Base-by-base conservation (phyloP, 1,140 invertebrate genomes). In the Eriosoma lanigerum region DNA sequence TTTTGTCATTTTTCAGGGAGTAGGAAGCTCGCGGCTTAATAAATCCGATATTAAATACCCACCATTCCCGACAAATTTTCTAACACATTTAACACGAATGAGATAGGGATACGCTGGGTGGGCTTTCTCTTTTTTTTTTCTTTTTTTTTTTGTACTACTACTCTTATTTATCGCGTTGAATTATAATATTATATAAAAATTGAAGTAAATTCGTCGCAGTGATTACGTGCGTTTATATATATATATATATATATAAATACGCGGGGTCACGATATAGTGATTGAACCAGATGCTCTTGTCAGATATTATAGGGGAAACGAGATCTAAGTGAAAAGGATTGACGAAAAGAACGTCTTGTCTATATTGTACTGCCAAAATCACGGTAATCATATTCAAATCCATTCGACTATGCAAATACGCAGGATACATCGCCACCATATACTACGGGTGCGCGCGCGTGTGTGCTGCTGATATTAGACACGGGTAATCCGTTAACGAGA, bases 41-140 rank as follows among this genome's bases (percentile, higher is more conserved):
- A 78, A 78, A 78, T 78, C 75, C 44, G 38, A 78, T 78, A 78
- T 78, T 78, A 78, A 78, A 78, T 62, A 78, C 75, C 68, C 75
- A 48, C 56, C 24, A n/a, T 62, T 48, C 56, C 56, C 75, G 56
- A 78, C 75, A 21, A 60, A 78, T 78, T 78, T 78, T 78, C 75
- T 78, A 78, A 78, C 75, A 60, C 75, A 78, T 78, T 78, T 78
- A 78, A 78, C 75, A 78, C 75, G 56, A 60, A 78, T 26, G 56
- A 48, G 21, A 38, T n/a, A 48, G 38, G 75, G 32, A 44, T 29
- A 60, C 73, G 58, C 73, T 76, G n/a, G 56, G 73, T 48, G 73
- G 73, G 32, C 72, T 58, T 12, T 60, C 58, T 76, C 60, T 76
- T 48, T 44, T 26, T 26, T 24, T 60, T 46, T 4, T 26, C 3